Conservation (phyloP, 2,113 vertebrate species). For the Mirza zaza region DNA sequence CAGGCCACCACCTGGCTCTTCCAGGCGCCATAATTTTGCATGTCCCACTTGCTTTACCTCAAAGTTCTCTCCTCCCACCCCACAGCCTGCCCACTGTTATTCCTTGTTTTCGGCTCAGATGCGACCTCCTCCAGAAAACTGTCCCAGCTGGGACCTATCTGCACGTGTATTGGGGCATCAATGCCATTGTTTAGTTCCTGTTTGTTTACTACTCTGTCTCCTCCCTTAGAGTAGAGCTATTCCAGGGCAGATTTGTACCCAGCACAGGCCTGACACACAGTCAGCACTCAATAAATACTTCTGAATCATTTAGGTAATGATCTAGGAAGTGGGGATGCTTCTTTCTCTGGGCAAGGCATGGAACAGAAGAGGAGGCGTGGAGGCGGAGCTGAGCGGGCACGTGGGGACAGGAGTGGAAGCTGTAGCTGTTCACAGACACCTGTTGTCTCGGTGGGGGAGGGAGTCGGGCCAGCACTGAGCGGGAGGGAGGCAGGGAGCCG, state of each 20-base stretch:
- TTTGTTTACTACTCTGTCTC: neutral
- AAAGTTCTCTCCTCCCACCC: neutral
- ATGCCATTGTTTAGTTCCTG: neutral
- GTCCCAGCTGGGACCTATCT: neutral
- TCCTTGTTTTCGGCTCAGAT: neutral
- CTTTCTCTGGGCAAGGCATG: neutral
- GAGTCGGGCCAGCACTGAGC: neutral
- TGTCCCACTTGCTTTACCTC: neutral
- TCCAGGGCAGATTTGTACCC: neutral
- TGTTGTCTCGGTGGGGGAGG: neutral
- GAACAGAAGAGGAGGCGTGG: rapidly evolving
- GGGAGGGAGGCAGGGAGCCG: neutral
- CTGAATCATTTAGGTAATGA: neutral
- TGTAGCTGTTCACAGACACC: neutral
- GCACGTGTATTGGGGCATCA: neutral
- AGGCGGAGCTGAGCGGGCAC: neutral
- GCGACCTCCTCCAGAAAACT: neutral
- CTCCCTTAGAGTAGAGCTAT: neutral
- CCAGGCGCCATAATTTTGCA: neutral
- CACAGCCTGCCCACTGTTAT: neutral
- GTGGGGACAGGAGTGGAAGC: neutral
- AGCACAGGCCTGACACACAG: neutral
- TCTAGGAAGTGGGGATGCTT: neutral
- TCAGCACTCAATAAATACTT: neutral
- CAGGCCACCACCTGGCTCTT: neutral